Evolutionary conservation across 2,888 invertebrate species (phyloP).

Genomic region (Arrhopalites spinosus): DNA sequence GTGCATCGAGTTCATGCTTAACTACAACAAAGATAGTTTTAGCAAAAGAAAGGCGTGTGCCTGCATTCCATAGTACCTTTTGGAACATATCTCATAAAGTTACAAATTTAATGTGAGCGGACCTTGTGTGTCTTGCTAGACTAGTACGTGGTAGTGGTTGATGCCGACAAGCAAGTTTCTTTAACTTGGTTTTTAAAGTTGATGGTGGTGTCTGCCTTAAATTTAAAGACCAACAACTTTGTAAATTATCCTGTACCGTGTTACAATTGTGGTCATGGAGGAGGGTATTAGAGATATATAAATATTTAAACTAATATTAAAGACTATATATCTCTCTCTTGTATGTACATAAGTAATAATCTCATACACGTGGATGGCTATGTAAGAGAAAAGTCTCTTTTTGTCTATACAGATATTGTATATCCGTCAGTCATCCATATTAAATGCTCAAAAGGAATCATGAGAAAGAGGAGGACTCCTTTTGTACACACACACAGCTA

Average conservation of each 20-base stretch:
- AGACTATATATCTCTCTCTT: too few relatives aligned
- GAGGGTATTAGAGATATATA: too few relatives aligned
- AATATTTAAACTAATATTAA: too few relatives aligned
- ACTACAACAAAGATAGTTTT: slow-evolving; percentile 3
- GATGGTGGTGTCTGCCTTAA: slow-evolving; percentile 8
- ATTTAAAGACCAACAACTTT: slow-evolving; percentile 22
- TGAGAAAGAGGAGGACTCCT: background rate
- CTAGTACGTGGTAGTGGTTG: too few relatives aligned
- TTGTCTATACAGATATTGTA: background rate
- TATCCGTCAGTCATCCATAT: too few relatives aligned
- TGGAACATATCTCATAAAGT: slow-evolving; percentile 17
- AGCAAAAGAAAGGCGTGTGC: slow-evolving; percentile 14
- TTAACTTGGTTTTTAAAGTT: slow-evolving; percentile 9
- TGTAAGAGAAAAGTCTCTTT: too few relatives aligned
- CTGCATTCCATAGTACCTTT: background rate
- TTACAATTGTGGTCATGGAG: too few relatives aligned
- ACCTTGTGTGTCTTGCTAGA: too few relatives aligned
- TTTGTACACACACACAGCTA: background rate
- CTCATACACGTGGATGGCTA: too few relatives aligned
- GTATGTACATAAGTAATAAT: too few relatives aligned
- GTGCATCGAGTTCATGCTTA: background rate
- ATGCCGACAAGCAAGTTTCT: slow-evolving; percentile 7
- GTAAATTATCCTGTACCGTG: slow-evolving; percentile 16
- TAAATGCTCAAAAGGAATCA: background rate
- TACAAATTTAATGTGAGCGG: background rate